phyloP scores from a whole-genome alignment of 2,113 vertebrate species.

The Pseudolaguvia tuberculata region DNA sequence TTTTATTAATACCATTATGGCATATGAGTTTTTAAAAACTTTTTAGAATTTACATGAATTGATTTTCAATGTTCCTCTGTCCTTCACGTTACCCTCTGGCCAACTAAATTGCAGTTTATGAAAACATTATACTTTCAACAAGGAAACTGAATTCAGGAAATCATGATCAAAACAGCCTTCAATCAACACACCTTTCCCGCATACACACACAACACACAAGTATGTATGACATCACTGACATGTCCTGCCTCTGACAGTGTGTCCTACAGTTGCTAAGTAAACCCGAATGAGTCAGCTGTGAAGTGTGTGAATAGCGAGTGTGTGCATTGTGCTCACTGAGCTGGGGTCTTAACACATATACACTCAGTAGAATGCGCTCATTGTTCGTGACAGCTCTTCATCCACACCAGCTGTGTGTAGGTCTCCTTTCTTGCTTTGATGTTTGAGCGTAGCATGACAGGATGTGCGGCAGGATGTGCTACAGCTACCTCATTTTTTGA shows the following conservation, averaged over 20 bases:
- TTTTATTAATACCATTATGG: background rate
- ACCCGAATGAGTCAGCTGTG: slow-evolving; percentile 6
- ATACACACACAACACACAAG: background rate
- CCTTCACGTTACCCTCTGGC: background rate
- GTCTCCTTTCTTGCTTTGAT: slow-evolving; percentile 19
- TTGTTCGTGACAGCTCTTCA: slow-evolving; percentile 19
- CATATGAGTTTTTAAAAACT: background rate
- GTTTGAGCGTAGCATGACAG: slow-evolving; percentile 18
- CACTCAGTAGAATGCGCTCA: slow-evolving; percentile 21
- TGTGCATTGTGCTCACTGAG: background rate
- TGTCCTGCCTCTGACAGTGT: background rate
- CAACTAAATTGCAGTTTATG: background rate
- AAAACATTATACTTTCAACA: background rate
- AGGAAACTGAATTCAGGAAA: no score
- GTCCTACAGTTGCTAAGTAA: slow-evolving; percentile 2
- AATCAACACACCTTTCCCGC: no score
- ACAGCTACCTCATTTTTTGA: slow-evolving; percentile 13
- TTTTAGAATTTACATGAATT: background rate
- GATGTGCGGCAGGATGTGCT: slow-evolving; percentile 33
- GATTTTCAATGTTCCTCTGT: no score
- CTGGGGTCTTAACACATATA: slow-evolving; percentile 10
- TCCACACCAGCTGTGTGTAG: slow-evolving; percentile 9
- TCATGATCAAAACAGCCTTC: background rate
- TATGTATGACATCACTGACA: background rate
- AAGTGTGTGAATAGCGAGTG: background rate